phyloP scores from a whole-genome alignment of 2,113 vertebrate genomes.

The Chunga burmeisteri region DNA sequence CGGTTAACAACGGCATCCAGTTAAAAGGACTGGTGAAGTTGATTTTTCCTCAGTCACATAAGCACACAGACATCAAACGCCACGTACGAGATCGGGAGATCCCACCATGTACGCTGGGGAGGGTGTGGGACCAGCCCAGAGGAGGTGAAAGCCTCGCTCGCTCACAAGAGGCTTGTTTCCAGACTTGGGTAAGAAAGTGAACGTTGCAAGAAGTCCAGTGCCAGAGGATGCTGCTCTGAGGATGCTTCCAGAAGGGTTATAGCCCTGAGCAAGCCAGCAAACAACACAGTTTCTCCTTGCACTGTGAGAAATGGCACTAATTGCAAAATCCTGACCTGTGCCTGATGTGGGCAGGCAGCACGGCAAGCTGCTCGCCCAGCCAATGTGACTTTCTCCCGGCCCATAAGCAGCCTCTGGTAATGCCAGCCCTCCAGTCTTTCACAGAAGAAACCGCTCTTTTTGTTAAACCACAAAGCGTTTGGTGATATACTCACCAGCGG shows the following conservation, averaged over 20 bases:
- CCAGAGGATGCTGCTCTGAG: neutral
- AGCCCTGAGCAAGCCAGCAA: neutral
- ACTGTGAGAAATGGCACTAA: neutral
- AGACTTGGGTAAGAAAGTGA: neutral
- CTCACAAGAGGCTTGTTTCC: neutral
- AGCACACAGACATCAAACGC: neutral
- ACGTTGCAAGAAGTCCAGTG: neutral
- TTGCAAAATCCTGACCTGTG: neutral
- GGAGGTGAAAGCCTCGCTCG: neutral
- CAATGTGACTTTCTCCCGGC: too few relatives aligned
- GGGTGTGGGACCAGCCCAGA: neutral
- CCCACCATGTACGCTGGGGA: accelerated
- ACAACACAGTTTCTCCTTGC: neutral
- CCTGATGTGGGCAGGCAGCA: neutral
- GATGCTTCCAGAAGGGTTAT: neutral
- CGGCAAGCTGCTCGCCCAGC: neutral
- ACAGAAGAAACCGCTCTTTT: neutral
- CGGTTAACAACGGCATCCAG: neutral
- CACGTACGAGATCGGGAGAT: accelerated
- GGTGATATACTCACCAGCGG: neutral
- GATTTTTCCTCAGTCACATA: neutral
- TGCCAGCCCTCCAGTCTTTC: neutral
- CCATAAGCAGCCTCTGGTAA: neutral
- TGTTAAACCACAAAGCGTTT: neutral
- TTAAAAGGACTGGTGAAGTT: neutral